Evolutionary conservation across 2,797 vertebrate genomes (phyloP), one percentile per base, ranked within the genome.

Genomic region (Odontamblyopus lacepedii): DNA sequence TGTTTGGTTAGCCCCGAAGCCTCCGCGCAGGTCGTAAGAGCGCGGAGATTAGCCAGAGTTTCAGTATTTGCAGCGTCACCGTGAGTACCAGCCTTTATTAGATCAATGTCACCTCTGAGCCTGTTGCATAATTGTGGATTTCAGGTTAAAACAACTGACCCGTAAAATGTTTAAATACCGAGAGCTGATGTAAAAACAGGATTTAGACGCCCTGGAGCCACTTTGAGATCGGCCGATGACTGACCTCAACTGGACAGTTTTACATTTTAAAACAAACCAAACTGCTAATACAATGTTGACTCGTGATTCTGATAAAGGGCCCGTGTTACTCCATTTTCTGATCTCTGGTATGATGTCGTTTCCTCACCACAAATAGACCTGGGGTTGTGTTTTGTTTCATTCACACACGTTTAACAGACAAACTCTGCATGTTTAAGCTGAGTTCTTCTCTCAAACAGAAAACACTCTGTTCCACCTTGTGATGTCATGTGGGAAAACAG

Each of bases 21-120:
- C 75, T 63, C 57, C 0, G 51, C 67, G 48, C 8, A 19, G 19
- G 16, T 67, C 19, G 67, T 73, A 76, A 78, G 79, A 69, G 74
- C 51, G 38, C 61, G 68, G 63, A 80, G 73, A 77, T 26, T 1
- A 35, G 29, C 56, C 64, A 12, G 9, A 66, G 44, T 29, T 29
- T 16, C 26, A 50, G 63, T 44, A 48, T 66, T 29, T 75, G 72
- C 77, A 63, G 77, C n/a, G 77, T 85, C 83, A 75, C 27, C 29
- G 53, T 73, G 77, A 77, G 67, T 59, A 13, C 8, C 4, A 13
- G n/a, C 35, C 23, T 23, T 32, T 57, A 0, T 63, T 69, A 65
- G 23, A 67, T 61, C 26, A 41, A 13, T 35, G 77, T 8, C 35
- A 9, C 63, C 41, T 67, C 63, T 27, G 51, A 13, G 4, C 9